Base-by-base conservation (phyloP, 2,797 vertebrate species). In the Danio albolineatus region DNA sequence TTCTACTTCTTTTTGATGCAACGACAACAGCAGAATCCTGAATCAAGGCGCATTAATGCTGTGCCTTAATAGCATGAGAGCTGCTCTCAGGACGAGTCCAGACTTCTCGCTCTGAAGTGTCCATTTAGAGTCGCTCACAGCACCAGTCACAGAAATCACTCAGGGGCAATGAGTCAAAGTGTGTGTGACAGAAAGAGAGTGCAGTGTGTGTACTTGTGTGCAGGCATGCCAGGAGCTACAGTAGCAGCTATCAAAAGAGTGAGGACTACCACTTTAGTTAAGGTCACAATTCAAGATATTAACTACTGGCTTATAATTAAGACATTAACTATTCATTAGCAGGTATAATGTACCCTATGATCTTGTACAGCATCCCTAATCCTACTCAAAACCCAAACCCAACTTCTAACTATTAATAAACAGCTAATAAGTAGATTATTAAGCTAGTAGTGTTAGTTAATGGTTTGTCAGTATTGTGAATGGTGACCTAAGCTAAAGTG, bases 181-280 rank as follows among this genome's bases (percentile, higher is more conserved):
- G 61, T 65, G 36, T 62, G 53, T 71, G 59, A 56, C 0, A 62
- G 57, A 46, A 46, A 43, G 28, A 49, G 69, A 61, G 46, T 43
- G 36, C 69, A 53, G 28, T 28, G 36, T 43, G 36, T 46, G 44
- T 57, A 41, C 38, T 71, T 72, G 12, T 57, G 53, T 56, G 53
- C 10, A 82, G 61, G 36, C n/a, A 38, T 39, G 36, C 72, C 57
- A 80, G 70, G 60, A 41, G 67, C 19, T 61, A 73, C 81, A 46
- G 28, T 59, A 56, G 71, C 72, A 81, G 49, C 57, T 74, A 78
- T 28, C 28, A 28, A 28, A 28, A n/a, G n/a, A 28, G 28, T 1
- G 28, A 28, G 28, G 28, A 28, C n/a, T 28, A n/a, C n/a, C n/a
- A n/a, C n/a, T n/a, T n/a, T n/a, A n/a, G n/a, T n/a, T n/a, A n/a